Evolutionary conservation across 2,888 invertebrate species (phyloP).

Genomic region (Drosophila gaucha): DNA sequence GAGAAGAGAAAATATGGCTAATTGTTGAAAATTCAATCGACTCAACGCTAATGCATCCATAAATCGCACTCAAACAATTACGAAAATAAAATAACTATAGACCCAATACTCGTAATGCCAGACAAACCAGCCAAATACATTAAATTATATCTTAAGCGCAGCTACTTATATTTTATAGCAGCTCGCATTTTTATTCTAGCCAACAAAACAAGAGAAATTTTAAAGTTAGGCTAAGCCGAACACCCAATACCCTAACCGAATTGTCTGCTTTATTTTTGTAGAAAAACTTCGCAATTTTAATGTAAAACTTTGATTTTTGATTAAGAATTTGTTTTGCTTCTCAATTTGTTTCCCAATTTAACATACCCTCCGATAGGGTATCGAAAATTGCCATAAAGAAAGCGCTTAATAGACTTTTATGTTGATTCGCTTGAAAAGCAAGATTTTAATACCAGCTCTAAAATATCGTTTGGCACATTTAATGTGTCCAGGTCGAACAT

Average conservation of each 20-base stretch:
- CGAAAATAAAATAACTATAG: conserved; percentile 7
- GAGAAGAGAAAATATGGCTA: conserved; percentile 6
- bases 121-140: conserved; percentile 32
- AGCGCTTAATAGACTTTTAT: conserved; percentile 56
- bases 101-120: conserved; percentile 9
- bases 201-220: conserved; percentile 5
- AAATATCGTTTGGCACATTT: conserved; percentile 59
- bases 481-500: conserved; percentile 24
- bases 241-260: conserved; percentile 17
- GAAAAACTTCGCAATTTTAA: no score
- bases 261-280: no score
- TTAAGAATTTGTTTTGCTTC: no score
- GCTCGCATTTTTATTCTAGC: conserved; percentile 21
- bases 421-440: conserved; percentile 40
- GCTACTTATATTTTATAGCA: conserved; percentile 61
- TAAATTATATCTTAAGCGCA: conserved; percentile 51
- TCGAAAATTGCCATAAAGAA: conserved; percentile 37
- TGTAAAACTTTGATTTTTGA: not conserved
- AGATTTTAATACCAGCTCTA: conserved; percentile 53
- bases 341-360: not conserved
- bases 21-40: conserved; percentile 51
- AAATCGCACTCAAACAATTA: conserved; percentile 44
- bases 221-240: not conserved
- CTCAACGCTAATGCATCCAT: conserved; percentile 68
- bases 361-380: conserved; percentile 7